Evolutionary conservation across 35 echinoderm and acorn worm species (phyloP), one percentile per base, ranked within the genome.

Genomic region (Stichopus chloronotus): DNA sequence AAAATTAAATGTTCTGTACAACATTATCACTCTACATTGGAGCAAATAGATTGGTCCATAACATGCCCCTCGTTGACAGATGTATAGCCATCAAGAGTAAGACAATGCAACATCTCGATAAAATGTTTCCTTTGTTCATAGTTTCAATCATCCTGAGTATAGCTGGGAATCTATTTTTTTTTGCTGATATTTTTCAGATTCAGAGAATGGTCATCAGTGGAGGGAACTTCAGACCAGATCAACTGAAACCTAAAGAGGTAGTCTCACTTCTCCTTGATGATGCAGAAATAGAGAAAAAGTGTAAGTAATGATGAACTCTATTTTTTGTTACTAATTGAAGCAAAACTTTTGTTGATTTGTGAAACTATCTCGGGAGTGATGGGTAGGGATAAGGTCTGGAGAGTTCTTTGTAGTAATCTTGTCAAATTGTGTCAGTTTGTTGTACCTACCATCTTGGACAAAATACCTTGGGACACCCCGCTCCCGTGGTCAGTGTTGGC

Each of bases 191-290:
- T 43, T 23, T 65, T 92, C 82, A 99, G 97, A 99, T 99, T 63
- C 97, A 99, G 90, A 76, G 97, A n/a, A 99, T 99, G 97, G 97
- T 99, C 5, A 96, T 98, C 65, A 95, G 90, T 92, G 97, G 97
- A 55, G 97, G 97, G 16, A 93, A 96, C 77, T 99, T 99, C 87
- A 94, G 93, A 87, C 93, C 95, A 25, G 97, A 99, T 21, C 97
- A 99, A 72, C 95, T 98, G 56, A 96, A 99, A 86, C 97, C 97
- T 52, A 99, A 99, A 85, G 97, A 99, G 92, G 97, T 99, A 63
- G 95, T 96, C 20, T 96, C 95, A 3, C 87, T 96, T 6, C 92
- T 99, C 6, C 94, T 99, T 14, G 97, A 99, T 94, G 95, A 99
- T 94, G 95, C 94, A 53, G 95, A 99, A 81, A 99, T 99, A 84